These are phyloP conservation scores for Limnodromus scolopaceus DNA, from an alignment of 2,797 vertebrate genomes.

Conservation along the genomic window DNA sequence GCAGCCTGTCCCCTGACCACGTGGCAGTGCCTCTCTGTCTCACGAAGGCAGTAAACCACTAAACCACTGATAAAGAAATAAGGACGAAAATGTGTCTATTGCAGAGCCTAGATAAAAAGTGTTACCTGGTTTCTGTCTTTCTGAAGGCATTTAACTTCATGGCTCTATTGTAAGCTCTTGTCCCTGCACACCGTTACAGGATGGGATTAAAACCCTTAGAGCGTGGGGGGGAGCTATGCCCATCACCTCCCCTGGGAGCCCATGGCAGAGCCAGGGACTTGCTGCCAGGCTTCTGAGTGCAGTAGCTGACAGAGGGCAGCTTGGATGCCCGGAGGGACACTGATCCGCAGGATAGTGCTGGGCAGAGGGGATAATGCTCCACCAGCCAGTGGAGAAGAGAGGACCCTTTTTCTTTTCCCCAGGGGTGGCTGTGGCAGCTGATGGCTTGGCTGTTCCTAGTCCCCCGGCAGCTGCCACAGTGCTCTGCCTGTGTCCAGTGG, in stretches of 20 bases:
- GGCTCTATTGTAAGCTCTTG: neutral
- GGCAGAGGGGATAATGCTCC: neutral
- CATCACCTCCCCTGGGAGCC: neutral
- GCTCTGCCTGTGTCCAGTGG: neutral
- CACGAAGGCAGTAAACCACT: neutral
- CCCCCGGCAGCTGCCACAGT: neutral
- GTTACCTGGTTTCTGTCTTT: neutral
- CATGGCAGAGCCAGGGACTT: neutral
- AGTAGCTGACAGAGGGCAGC: neutral
- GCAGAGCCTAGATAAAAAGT: neutral
- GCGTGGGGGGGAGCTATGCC: neutral
- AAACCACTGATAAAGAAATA: neutral
- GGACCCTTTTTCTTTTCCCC: neutral
- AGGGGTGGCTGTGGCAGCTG: neutral
- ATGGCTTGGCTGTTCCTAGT: neutral
- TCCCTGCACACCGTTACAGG: neutral
- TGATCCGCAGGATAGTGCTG: fast-evolving
- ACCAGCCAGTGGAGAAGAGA: neutral
- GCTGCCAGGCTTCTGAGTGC: neutral
- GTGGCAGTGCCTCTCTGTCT: neutral
- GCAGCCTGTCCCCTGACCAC: neutral
- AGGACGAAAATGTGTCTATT: neutral
- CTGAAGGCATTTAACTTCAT: neutral
- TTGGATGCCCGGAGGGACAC: neutral
- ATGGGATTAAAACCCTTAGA: neutral